phyloP scores from a whole-genome alignment of 2,888 invertebrate genomes.

The Lasioglossum oenotherae region DNA sequence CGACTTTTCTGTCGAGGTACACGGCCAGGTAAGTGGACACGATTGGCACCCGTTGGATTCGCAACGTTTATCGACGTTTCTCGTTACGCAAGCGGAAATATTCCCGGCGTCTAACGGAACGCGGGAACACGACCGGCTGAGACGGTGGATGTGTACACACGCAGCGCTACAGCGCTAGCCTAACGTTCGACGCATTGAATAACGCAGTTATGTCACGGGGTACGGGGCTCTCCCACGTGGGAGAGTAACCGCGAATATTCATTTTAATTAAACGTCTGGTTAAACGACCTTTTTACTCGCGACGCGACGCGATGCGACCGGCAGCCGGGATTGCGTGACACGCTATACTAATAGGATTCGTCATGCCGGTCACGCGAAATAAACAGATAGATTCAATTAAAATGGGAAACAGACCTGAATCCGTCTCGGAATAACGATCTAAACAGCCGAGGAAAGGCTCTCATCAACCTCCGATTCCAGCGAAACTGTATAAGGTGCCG shows the following conservation, averaged over 20 bases:
- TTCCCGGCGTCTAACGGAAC: slow-evolving; percentile 30
- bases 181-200: slow-evolving; percentile 30
- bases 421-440: not conserved
- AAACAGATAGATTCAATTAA: slow-evolving; percentile 8
- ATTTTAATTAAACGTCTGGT: slow-evolving; percentile 39
- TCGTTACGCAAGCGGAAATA: slow-evolving; percentile 35
- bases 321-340: slow-evolving; percentile 31
- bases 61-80: slow-evolving; percentile 24
- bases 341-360: not conserved
- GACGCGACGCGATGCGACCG: slow-evolving; percentile 18
- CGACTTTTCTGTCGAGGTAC: not conserved
- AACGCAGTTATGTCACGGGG: slow-evolving; percentile 52
- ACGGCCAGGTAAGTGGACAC: slow-evolving; percentile 2
- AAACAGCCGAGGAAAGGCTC: not conserved
- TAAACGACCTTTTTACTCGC: slow-evolving; percentile 10
- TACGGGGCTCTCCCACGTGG: slow-evolving; percentile 22
- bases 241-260: slow-evolving; percentile 18
- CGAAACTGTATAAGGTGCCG: not conserved
- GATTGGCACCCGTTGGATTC: slow-evolving; percentile 15
- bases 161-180: slow-evolving; percentile 34
- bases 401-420: not conserved
- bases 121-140: slow-evolving; percentile 1
- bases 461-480: not conserved
- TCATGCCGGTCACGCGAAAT: slow-evolving; percentile 6
- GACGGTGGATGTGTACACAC: not conserved